Base-by-base conservation (phyloP, 2,113 vertebrate genomes). In the Typhlomys cinereus region DNA sequence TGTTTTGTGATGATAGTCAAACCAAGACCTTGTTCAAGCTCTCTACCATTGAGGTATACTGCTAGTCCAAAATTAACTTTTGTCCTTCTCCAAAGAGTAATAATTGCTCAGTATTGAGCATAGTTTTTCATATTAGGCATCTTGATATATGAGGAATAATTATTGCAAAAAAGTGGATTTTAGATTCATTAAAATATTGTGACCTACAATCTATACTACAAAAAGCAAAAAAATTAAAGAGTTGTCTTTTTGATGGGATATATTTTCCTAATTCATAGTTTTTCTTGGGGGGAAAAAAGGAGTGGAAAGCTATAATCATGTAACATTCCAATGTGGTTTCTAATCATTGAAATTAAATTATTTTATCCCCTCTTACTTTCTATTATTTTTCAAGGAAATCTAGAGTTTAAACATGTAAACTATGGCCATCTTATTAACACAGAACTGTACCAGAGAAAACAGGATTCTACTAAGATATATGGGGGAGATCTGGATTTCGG, bases 391-490 rank as follows among this genome's bases (percentile, higher is more conserved):
- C 39, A 69, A 80, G 41, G 44, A 36, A 62, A 27, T 89, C 57
- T 76, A 61, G 85, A 57, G 82, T 52, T 87, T 76, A 70, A n/a
- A n/a, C n/a, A n/a, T n/a, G n/a, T 75, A 57, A 44, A 69, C 27
- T 73, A 67, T 54, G 15, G 18, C 52, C 50, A 8, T 44, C 46
- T 2, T 9, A 13, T 89, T 73, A 8, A 8, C 74, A 80, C 25
- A 69, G 46, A 54, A 57, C 4, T 29, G 29, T 82, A n/a, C 8
- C 23, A 54, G 70, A 50, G 39, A 27, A 83, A 71, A 82, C 39
- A 95, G 82, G 29, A 75, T 94, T 80, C 80, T 41, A 85, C 36
- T 80, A 59, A n/a, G 34, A 31, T 90, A 39, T 75, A 17, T 54
- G 52, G 10, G n/a, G 5, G 81, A 59, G 76, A 92, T 71, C 34